Percentiles rank a stretch among this genome's conserved stretches.
phyloP scores from a whole-genome alignment of 2,888 invertebrate species.

The Lasioglossum oenotherae region DNA sequence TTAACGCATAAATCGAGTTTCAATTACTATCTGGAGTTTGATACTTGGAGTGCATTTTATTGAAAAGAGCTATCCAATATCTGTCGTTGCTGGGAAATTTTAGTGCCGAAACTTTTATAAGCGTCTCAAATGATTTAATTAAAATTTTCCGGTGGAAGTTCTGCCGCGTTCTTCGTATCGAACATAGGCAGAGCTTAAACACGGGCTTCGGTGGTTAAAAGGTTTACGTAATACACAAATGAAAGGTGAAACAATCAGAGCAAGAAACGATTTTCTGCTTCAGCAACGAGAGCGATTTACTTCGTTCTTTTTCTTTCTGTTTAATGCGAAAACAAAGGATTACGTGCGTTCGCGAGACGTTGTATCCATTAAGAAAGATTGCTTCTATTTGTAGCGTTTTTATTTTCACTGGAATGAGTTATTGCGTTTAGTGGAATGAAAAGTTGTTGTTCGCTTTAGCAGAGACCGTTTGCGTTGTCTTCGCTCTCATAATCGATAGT shows the following conservation, averaged over 20 bases:
- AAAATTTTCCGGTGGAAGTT: neutral
- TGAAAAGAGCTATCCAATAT: conserved; percentile 7
- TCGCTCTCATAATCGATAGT: neutral
- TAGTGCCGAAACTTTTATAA: neutral
- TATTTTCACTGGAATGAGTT: neutral
- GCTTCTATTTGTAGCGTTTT: conserved; percentile 1
- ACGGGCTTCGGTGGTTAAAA: neutral
- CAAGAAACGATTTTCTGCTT: conserved; percentile 10
- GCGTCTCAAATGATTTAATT: neutral
- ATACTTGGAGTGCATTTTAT: neutral
- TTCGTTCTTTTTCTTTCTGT: neutral
- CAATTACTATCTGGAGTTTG: neutral
- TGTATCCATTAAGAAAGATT: conserved; percentile 17
- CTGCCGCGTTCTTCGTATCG: neutral
- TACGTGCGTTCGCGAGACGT: neutral
- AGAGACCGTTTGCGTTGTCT: neutral
- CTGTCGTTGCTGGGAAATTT: neutral
- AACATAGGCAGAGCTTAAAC: neutral
- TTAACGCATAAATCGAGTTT: neutral
- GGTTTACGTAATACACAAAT: neutral
- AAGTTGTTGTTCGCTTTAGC: neutral
- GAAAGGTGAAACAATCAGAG: conserved; percentile 10
- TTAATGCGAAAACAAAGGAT: conserved; percentile 19
- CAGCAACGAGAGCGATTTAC: conserved; percentile 5
- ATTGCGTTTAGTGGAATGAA: neutral